Evolutionary conservation across 2,113 vertebrate species (phyloP).

Genomic region (Laterallus jamaicensis): DNA sequence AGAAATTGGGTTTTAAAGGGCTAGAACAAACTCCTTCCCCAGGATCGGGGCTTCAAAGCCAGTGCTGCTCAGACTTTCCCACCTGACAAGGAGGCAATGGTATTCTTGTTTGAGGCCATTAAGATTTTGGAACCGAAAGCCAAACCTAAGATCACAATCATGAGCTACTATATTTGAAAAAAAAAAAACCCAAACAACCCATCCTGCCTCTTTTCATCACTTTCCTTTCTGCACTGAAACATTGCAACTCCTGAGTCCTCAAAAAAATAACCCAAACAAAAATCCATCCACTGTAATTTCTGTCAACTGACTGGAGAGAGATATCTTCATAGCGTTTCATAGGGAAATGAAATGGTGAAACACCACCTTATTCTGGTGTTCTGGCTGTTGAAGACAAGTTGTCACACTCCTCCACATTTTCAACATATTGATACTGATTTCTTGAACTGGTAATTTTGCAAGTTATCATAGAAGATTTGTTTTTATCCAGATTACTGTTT

Average conservation of each 20-base stretch:
- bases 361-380: background rate
- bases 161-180: background rate
- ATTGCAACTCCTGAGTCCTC: background rate
- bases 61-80: background rate
- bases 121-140: background rate
- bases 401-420: slow-evolving; percentile 14
- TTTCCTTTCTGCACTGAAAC: background rate
- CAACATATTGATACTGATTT: background rate
- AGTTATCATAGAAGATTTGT: background rate
- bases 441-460: background rate
- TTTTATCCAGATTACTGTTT: slow-evolving; percentile 6
- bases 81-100: background rate
- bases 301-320: slow-evolving; percentile 1
- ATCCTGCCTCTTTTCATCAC: background rate
- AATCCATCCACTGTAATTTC: background rate
- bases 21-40: background rate
- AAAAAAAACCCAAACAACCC: background rate
- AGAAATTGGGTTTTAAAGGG: background rate
- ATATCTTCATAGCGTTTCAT: background rate
- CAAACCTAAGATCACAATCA: background rate
- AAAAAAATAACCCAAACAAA: background rate
- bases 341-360: background rate
- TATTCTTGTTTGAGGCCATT: background rate
- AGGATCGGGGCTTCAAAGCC: background rate
- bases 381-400: background rate